A percentile compares a stretch with the other conserved stretches of the same genome.
Conservation (phyloP, 2,113 vertebrate genomes). For the Entelurus aequoreus region DNA sequence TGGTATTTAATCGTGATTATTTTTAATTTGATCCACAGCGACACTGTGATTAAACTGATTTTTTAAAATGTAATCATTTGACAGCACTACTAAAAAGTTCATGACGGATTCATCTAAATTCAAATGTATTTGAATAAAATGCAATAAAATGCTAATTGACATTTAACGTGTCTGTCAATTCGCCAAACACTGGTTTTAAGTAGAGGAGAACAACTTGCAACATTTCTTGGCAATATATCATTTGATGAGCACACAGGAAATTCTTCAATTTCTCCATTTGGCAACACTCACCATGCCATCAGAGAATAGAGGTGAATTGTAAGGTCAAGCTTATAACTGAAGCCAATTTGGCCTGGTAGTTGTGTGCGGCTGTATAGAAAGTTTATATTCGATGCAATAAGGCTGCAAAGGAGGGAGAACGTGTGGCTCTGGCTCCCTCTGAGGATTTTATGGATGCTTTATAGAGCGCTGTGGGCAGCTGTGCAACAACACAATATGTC, state of each 20-base stretch:
- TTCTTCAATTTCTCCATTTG: slow-evolving; percentile 55
- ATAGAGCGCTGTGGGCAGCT: slow-evolving; percentile 35
- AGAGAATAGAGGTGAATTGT: slow-evolving; percentile 27
- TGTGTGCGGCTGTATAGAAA: neutral
- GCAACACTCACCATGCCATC: slow-evolving; percentile 63
- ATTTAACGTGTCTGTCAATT: slow-evolving; percentile 10
- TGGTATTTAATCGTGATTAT: too few species aligned
- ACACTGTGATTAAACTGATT: too few species aligned
- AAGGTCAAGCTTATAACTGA: slow-evolving; percentile 21
- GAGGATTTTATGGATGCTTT: slow-evolving; percentile 46
- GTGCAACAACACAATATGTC: slow-evolving; percentile 49
- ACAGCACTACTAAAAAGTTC: too few species aligned
- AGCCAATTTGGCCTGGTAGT: slow-evolving; percentile 13
- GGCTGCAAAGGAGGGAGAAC: slow-evolving; percentile 14
- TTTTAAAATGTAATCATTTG: too few species aligned
- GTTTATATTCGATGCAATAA: slow-evolving; percentile 8
- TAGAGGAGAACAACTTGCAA: slow-evolving; percentile 40
- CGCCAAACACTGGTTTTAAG: slow-evolving; percentile 26
- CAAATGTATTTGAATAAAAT: too few species aligned
- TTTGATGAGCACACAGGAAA: slow-evolving; percentile 47
- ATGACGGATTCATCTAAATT: too few species aligned
- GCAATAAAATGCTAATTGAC: too few species aligned
- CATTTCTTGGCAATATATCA: slow-evolving; percentile 48
- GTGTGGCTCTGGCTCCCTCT: slow-evolving; percentile 11
- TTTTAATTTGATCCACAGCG: too few species aligned